These are phyloP conservation scores for Neoaliturus tenellus DNA, from an alignment of 2,888 invertebrate species.

Conservation along the genomic window DNA sequence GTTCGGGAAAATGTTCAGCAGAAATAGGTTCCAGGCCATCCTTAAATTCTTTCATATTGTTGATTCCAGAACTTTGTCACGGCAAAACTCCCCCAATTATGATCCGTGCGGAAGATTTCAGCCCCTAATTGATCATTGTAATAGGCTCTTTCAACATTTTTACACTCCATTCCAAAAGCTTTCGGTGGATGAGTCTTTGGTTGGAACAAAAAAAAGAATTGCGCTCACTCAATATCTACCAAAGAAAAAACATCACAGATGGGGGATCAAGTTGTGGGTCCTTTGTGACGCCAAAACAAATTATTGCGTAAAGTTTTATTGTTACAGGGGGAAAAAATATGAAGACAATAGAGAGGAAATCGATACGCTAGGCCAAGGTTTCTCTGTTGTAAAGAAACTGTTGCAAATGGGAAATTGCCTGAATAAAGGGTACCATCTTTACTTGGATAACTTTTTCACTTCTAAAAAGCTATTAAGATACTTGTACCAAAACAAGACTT, in stretches of 20 bases:
- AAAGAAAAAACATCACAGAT: constrained; percentile 46
- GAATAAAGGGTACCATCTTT: constrained; percentile 50
- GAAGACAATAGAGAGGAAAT: constrained; percentile 14
- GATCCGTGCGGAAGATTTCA: constrained; percentile 53
- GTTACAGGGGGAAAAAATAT: constrained; percentile 44
- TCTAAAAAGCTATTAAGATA: background rate
- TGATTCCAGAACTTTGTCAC: constrained; percentile 10
- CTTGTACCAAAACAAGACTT: constrained; percentile 32
- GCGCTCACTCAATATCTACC: background rate
- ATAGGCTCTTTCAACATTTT: background rate
- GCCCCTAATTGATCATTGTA: constrained; percentile 38
- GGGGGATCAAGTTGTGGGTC: constrained; percentile 54
- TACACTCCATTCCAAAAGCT: background rate
- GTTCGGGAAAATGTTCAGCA: constrained; percentile 42
- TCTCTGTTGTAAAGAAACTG: constrained; percentile 31
- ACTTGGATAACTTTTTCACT: constrained; percentile 50
- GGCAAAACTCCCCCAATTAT: constrained; percentile 16
- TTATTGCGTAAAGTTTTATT: constrained; percentile 48
- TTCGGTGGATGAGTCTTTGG: constrained; percentile 46
- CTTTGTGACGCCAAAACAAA: constrained; percentile 49
- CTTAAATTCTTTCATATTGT: constrained; percentile 55
- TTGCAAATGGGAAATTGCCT: constrained; percentile 40
- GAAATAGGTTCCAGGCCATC: constrained; percentile 45
- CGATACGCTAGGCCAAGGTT: constrained; percentile 8
- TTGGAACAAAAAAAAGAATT: constrained; percentile 3